Base-by-base conservation (phyloP, 2,888 invertebrate genomes). In the Abscondita cerata region DNA sequence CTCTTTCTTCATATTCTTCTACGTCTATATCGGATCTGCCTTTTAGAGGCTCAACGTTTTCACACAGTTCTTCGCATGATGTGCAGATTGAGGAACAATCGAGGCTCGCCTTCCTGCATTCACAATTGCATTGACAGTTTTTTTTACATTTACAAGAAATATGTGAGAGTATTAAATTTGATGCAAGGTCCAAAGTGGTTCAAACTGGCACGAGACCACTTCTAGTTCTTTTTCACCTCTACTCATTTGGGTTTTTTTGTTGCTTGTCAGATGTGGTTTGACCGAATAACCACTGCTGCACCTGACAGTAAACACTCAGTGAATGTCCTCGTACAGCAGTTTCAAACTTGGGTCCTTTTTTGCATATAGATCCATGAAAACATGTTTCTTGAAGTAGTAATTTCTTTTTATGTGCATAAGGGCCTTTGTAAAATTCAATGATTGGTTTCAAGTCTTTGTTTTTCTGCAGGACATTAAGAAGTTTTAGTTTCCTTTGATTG, bases 301-400 rank as follows among this genome's bases (percentile, higher is more conserved):
- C 36, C 52, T 59, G 47, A 55, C 46, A 46, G 47, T 55, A 55
- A 55, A 55, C 55, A 36, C 54, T 54, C 44, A 59, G 54, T 46
- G 60, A 59, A 59, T 54, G 60, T 59, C 55, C 31, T 53, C 52
- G 59, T 46, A 48, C 46, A 53, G 53, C 59, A 59, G 46, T 47
- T 34, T 47, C 47, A 11, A n/a, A 47, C 19, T 19, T 46, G 4
- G 55, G 55, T 59, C 48, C 25, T n/a, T n/a, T n/a, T n/a, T n/a
- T n/a, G n/a, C n/a, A n/a, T n/a, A n/a, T n/a, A n/a, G n/a, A n/a
- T n/a, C n/a, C n/a, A n/a, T n/a, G n/a, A n/a, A n/a, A n/a, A n/a
- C n/a, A n/a, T n/a, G n/a, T n/a, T n/a, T n/a, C n/a, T n/a, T n/a
- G n/a, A n/a, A n/a, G n/a, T n/a, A n/a, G n/a, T n/a, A n/a, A n/a